These are phyloP conservation scores for Ispidina lecontei DNA, from an alignment of 2,797 vertebrate species.

Conservation along the genomic window DNA sequence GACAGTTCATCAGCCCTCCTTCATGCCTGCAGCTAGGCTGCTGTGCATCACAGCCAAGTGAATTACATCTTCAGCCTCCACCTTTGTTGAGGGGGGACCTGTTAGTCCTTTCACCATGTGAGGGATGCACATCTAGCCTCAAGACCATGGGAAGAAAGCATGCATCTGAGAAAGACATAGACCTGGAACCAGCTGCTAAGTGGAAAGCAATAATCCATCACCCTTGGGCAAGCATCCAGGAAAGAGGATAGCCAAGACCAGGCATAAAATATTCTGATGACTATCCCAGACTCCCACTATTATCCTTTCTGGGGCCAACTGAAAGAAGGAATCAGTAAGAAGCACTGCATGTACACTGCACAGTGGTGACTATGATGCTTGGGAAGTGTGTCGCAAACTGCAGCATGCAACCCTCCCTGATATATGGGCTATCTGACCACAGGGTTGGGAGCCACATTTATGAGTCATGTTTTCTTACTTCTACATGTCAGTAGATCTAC, in stretches of 20 bases:
- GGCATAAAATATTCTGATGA: neutral
- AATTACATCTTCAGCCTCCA: neutral
- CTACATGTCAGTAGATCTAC: neutral
- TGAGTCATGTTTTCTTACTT: neutral
- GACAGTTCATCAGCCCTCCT: neutral
- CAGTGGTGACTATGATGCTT: neutral
- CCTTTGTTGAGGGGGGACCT: neutral
- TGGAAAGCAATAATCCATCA: neutral
- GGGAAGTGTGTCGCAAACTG: neutral
- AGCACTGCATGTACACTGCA: neutral
- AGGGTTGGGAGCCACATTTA: neutral
- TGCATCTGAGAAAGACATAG: neutral
- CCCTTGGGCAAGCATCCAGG: neutral
- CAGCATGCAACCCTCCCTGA: rapidly evolving
- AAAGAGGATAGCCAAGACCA: neutral
- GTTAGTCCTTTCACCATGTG: neutral
- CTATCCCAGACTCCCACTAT: neutral
- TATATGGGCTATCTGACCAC: neutral
- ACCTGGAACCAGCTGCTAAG: neutral
- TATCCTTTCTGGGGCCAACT: neutral
- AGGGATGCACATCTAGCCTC: neutral
- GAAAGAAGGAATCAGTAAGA: neutral
- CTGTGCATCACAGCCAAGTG: neutral
- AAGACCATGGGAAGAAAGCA: neutral
- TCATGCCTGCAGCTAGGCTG: neutral